phyloP scores from a whole-genome alignment of 2,797 vertebrate genomes.

The Anguilla obscura region DNA sequence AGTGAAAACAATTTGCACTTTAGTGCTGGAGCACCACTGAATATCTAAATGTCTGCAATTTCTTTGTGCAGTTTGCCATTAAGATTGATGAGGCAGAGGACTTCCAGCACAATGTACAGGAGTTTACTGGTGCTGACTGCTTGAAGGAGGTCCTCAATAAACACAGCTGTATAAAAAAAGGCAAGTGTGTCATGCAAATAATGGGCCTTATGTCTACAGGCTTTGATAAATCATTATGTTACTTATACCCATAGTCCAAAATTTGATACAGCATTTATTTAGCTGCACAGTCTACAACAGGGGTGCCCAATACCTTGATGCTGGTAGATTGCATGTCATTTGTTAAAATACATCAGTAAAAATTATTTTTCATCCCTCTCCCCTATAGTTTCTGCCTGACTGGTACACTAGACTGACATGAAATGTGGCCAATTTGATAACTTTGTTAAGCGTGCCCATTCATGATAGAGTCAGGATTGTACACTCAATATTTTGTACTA shows the following conservation, averaged over 20 bases:
- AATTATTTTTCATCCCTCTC: too few species aligned
- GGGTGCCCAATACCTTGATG: too few species aligned
- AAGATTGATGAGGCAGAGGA: slow-evolving; percentile 83
- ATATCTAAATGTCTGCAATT: slow-evolving; percentile 17
- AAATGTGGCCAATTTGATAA: too few species aligned
- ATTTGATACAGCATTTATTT: not conserved
- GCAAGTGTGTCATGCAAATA: slow-evolving; percentile 56
- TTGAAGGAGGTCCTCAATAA: slow-evolving; percentile 68
- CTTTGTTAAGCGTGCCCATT: too few species aligned
- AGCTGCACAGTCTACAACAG: not conserved
- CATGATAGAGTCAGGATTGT: too few species aligned
- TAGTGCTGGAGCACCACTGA: not conserved
- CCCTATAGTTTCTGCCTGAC: too few species aligned
- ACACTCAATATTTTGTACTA: too few species aligned
- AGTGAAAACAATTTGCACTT: not conserved
- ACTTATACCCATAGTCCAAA: not conserved
- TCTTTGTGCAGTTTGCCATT: slow-evolving; percentile 74
- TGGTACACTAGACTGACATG: too few species aligned
- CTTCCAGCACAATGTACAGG: slow-evolving; percentile 66
- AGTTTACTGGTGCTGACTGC: slow-evolving; percentile 61
- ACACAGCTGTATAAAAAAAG: slow-evolving; percentile 77
- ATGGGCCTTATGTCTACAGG: not conserved
- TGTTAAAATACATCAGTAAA: too few species aligned
- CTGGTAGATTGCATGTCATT: too few species aligned
- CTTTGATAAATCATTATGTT: not conserved